phyloP scores from a whole-genome alignment of 1,140 invertebrate genomes.

The Heliconius hewitsoni region DNA sequence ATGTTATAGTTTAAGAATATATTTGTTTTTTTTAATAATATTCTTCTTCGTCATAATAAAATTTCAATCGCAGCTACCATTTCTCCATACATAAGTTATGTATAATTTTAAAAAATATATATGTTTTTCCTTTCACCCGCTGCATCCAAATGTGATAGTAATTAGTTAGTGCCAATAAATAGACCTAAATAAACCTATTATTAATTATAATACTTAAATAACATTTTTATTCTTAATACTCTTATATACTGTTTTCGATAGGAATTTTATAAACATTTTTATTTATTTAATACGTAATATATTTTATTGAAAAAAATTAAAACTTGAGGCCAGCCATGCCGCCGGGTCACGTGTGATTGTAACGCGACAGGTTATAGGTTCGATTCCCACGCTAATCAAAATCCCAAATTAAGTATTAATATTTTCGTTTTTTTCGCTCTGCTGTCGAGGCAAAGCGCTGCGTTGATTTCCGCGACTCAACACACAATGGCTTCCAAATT shows the following conservation, averaged over 20 bases:
- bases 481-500: too few species aligned
- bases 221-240: conserved; percentile 36
- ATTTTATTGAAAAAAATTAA: neutral
- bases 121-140: conserved; percentile 27
- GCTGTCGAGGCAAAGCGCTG: too few species aligned
- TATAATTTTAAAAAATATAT: neutral
- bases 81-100: neutral
- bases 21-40: neutral
- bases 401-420: too few species aligned
- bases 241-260: conserved; percentile 29
- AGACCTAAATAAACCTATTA: conserved; percentile 38
- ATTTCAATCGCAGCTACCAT: neutral
- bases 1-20: neutral
- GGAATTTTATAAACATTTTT: neutral
- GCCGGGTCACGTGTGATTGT: too few species aligned
- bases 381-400: too few species aligned
- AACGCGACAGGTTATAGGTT: too few species aligned
- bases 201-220: conserved; percentile 37
- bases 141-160: conserved; percentile 68
- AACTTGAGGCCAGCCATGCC: neutral
- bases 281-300: neutral
- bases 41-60: neutral
- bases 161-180: conserved; percentile 71
- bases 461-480: too few species aligned
- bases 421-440: too few species aligned